Evolutionary conservation across 1,140 invertebrate genomes (phyloP).

Genomic region (Berghia stephanieae): DNA sequence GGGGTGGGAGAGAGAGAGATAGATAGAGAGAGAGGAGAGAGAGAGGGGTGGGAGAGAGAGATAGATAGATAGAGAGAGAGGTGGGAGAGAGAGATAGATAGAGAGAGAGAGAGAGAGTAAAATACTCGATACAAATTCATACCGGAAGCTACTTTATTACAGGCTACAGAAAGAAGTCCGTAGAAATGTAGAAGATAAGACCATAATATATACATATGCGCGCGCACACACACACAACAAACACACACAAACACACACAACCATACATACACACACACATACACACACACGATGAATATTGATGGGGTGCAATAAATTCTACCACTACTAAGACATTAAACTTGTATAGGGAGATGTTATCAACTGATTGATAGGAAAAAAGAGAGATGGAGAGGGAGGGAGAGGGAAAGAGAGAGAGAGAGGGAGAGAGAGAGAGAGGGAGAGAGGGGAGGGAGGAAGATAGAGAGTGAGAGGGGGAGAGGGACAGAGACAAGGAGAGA

Average conservation of each 20-base stretch:
- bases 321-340: too few relatives aligned
- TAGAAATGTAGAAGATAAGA: neutral
- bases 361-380: too few relatives aligned
- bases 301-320: too few relatives aligned
- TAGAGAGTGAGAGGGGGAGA: neutral
- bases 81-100: neutral
- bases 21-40: neutral
- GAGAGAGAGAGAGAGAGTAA: neutral
- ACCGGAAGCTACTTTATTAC: neutral
- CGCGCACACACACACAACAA: neutral
- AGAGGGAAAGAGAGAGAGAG: neutral
- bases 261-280: too few relatives aligned
- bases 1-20: too few relatives aligned
- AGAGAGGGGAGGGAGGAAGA: neutral
- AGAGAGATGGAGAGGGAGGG: neutral
- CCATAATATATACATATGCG: too few relatives aligned
- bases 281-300: too few relatives aligned
- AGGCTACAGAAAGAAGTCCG: neutral
- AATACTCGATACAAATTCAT: neutral
- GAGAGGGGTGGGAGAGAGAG: neutral
- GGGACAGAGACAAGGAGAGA: neutral
- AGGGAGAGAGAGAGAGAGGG: neutral
- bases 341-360: too few relatives aligned
- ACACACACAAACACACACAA: too few relatives aligned
- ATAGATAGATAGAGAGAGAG: neutral